phyloP scores from a whole-genome alignment of 2,113 vertebrate genomes.

The Sula dactylatra region DNA sequence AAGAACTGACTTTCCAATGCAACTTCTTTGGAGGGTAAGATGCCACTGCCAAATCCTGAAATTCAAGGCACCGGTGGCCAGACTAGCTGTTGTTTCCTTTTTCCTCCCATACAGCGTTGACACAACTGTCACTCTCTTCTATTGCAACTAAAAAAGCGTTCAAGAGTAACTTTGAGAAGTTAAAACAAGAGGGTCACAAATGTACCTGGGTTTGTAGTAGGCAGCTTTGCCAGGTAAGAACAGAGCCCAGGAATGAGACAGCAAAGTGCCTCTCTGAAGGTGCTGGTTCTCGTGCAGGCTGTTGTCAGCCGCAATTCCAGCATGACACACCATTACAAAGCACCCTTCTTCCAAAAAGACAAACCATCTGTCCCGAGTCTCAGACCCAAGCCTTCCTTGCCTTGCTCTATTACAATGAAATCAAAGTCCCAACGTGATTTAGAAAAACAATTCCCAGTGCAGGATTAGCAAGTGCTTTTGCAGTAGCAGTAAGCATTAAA shows the following conservation, averaged over 20 bases:
- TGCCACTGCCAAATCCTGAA: not conserved
- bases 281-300: not conserved
- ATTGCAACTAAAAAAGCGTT: not conserved
- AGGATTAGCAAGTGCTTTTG: slow-evolving; percentile 34
- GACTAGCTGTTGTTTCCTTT: not conserved
- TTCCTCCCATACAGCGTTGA: not conserved
- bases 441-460: slow-evolving; percentile 52
- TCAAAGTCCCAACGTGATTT: slow-evolving; percentile 29
- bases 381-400: not conserved
- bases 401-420: slow-evolving; percentile 20
- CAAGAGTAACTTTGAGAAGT: not conserved
- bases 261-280: not conserved
- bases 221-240: not conserved
- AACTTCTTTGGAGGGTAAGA: not conserved
- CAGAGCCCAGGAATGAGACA: not conserved
- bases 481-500: slow-evolving; percentile 1
- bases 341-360: not conserved
- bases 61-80: not conserved
- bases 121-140: not conserved
- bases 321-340: slow-evolving; percentile 12
- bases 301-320: slow-evolving; percentile 19
- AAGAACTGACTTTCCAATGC: not conserved
- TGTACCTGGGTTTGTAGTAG: not conserved
- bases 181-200: not conserved
- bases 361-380: not conserved